Percentiles rank a stretch among this genome's conserved stretches.
phyloP scores from a whole-genome alignment of 2,113 vertebrate species.

The Empidonax traillii region DNA sequence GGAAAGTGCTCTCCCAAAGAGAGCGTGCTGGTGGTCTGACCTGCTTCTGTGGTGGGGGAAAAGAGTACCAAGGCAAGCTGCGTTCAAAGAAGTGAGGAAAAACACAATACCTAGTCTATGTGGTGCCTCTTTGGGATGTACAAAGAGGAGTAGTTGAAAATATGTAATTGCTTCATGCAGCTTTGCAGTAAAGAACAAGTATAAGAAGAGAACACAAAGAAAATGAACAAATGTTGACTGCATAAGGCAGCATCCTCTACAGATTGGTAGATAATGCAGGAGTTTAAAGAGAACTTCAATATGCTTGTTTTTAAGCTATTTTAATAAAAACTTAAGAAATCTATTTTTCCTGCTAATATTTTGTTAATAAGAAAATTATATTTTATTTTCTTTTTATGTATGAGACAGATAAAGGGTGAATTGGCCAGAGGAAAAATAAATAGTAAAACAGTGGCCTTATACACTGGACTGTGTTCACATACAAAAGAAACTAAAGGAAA shows the following conservation, averaged over 20 bases:
- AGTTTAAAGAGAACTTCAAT: not conserved
- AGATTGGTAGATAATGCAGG: not conserved
- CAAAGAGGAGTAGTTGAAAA: not conserved
- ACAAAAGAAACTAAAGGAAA: not conserved
- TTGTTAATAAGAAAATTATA: not conserved
- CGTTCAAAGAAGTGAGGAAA: not conserved
- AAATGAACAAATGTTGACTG: not conserved
- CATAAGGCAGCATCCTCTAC: not conserved
- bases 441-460: not conserved
- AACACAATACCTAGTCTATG: not conserved
- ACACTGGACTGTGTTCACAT: not conserved
- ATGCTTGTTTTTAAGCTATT: not conserved
- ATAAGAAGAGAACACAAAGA: not conserved
- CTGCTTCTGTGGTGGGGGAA: not conserved
- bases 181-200: not conserved
- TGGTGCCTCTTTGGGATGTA: not conserved
- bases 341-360: not conserved
- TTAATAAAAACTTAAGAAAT: not conserved
- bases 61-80: not conserved
- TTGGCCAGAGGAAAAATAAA: not conserved
- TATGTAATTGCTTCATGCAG: not conserved
- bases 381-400: not conserved
- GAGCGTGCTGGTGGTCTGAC: slow-evolving; percentile 7
- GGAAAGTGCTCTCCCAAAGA: not conserved
- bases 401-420: not conserved